Evolutionary conservation across 1,140 invertebrate genomes (phyloP).

Genomic region (Penaeus vannamei): DNA sequence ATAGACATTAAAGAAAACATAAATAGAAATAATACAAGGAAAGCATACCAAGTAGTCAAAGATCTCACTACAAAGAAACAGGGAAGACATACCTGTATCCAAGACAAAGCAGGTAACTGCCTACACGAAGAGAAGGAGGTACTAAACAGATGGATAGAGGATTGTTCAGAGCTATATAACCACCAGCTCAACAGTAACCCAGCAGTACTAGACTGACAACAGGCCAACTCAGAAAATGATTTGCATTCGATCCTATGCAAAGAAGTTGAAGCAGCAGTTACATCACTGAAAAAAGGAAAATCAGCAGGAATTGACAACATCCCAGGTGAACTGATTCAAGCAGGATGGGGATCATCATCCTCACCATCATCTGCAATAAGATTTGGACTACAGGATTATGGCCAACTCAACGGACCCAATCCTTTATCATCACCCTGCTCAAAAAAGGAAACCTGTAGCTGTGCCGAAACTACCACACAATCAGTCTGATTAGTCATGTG

Average conservation of each 20-base stretch:
- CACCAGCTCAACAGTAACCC: slow-evolving; percentile 6
- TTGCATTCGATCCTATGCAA: neutral
- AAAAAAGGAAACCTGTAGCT: slow-evolving; percentile 9
- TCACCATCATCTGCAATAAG: slow-evolving; percentile 19
- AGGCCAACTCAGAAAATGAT: neutral
- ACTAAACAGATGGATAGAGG: neutral
- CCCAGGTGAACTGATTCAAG: slow-evolving; percentile 5
- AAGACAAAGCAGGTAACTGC: slow-evolving; percentile 22
- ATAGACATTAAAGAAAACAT: neutral
- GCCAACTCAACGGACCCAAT: slow-evolving; percentile 1
- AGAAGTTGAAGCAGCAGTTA: slow-evolving; percentile 7
- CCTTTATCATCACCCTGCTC: neutral
- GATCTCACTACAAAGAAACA: slow-evolving; percentile 18
- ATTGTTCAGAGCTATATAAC: slow-evolving; percentile 16
- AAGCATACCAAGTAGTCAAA: slow-evolving; percentile 16
- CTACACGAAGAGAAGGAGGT: slow-evolving; percentile 19
- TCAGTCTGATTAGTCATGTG: too few relatives aligned
- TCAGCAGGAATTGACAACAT: slow-evolving; percentile 29
- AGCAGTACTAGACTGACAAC: slow-evolving; percentile 1
- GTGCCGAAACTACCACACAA: slow-evolving; percentile 9
- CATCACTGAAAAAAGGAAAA: too few relatives aligned
- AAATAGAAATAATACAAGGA: slow-evolving; percentile 8
- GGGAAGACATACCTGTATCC: slow-evolving; percentile 10
- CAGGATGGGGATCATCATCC: slow-evolving; percentile 9
- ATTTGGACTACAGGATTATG: too few relatives aligned